Conservation (phyloP, 2,888 invertebrate genomes). For the Plemyria rubiginata region DNA sequence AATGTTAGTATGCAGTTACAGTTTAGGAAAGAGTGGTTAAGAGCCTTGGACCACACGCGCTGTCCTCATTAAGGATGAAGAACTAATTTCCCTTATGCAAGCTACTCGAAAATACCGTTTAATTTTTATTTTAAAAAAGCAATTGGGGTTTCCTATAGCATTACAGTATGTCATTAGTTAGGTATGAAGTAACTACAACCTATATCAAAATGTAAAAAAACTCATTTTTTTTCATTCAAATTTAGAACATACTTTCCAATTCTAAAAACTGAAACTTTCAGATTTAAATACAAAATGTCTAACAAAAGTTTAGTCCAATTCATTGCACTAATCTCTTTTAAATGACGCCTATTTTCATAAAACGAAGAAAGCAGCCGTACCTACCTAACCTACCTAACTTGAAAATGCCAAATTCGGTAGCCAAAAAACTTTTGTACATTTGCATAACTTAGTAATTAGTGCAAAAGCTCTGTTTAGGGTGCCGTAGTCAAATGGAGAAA, state of each 20-base stretch:
- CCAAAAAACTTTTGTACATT: conserved; percentile 51
- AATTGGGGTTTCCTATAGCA: neutral
- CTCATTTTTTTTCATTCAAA: neutral
- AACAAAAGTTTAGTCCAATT: conserved; percentile 8
- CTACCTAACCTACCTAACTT: too few relatives aligned
- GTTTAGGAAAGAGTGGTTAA: conserved; percentile 14
- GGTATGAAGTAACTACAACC: neutral
- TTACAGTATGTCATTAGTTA: neutral
- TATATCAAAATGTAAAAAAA: neutral
- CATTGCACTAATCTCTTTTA: conserved; percentile 41
- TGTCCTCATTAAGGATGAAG: conserved; percentile 55
- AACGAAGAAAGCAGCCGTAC: conserved; percentile 27
- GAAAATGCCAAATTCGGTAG: conserved; percentile 50
- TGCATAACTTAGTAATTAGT: conserved; percentile 59
- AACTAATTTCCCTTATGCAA: conserved; percentile 62
- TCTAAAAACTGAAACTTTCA: neutral
- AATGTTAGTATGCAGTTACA: conserved; percentile 10
- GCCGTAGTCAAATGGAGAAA: conserved; percentile 1
- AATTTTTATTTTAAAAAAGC: conserved; percentile 5
- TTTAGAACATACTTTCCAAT: conserved; percentile 1
- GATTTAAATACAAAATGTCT: conserved; percentile 14
- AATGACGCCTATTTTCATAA: conserved; percentile 42
- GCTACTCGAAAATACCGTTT: conserved; percentile 16
- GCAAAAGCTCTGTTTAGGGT: conserved; percentile 30
- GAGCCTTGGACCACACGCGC: conserved; percentile 51